Evolutionary conservation across 2,888 invertebrate genomes (phyloP), one percentile per base, ranked within the genome.

Genomic region (Tineola bisselliella): DNA sequence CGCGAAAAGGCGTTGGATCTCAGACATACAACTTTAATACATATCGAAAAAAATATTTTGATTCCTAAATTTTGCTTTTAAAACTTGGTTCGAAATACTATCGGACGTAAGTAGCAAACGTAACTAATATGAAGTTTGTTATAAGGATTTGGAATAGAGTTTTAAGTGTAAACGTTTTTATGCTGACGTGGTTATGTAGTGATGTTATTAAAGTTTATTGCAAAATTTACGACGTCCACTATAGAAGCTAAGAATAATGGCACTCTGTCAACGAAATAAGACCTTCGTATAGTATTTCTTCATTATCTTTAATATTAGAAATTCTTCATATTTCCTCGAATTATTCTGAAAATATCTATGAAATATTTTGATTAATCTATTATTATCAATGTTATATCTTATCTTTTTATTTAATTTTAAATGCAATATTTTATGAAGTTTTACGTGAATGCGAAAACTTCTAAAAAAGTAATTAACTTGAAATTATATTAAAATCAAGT

Each of bases 231-330:
- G 58, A 58, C 15, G 58, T 33, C 58, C 58, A 58, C 31, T 58
- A 58, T 19, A 31, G 33, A 31, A 58, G 58, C 58, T 58, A 58
- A 31, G 58, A 58, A 58, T 58, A 58, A 58, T 58, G 33, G 58
- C 33, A 33, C 33, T 58, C 58, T 58, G 58, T 58, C 58, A 58
- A 58, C 31, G 58, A 58, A 56, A 58, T 58, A 58, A 58, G 58
- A 33, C 31, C 12, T 31, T 33, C 15, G 10, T 58, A 6, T 58
- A 58, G 33, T 33, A 58, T 58, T 58, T 58, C 58, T 58, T 58
- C 58, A 58, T 58, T 58, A 58, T 58, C 58, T 58, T 33, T 33
- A 58, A 33, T 54, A 54, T 54, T 48, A 48, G 17, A 15, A 25
- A 25, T 25, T 25, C 25, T 25, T 25, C 6, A 17, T 13, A 5